Evolutionary conservation across 1,140 invertebrate species (phyloP), one percentile per base, ranked within the genome.

Genomic region (Drosophila neocordata): DNA sequence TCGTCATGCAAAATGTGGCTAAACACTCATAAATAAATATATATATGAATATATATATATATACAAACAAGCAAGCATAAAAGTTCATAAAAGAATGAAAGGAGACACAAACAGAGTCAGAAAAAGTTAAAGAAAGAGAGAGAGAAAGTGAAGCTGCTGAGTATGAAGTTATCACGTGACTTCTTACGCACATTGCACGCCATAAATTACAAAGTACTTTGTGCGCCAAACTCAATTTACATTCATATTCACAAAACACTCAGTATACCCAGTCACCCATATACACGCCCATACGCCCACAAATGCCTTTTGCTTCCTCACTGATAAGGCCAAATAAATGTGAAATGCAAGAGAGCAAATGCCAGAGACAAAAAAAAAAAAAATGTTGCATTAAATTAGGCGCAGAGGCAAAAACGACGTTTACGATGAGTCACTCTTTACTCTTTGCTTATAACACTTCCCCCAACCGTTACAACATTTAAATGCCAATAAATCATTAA

Each of bases 161-260:
- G 76, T 70, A 88, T 82, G 68, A 87, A 82, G 79, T 82, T 88
- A 87, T 87, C 83, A 87, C 84, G 83, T 88, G 83, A 88, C 83
- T 88, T 65, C 82, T 82, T 82, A 88, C 83, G 84, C 83, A 88
- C 83, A 88, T 88, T 88, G 83, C 83, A 88, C 66, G 79, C 79
- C 83, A 88, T 88, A 88, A 88, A 88, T 88, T 88, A 88, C 83
- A 79, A 88, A 88, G 83, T 88, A 88, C 83, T 88, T 88, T 88
- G 74, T 65, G 69, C 76, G 83, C 79, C 79, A 88, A 88, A 88
- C 83, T 88, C 83, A 88, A 88, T 88, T 88, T 88, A 88, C 83
- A 88, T 88, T 84, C 70, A 87, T 70, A 53, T 72, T 82, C 68
- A 73, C 65, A 64, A 44, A 70, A 63, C 27, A 31, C 27, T 31